These are phyloP conservation scores for Cryptosula pallasiana DNA, from an alignment of 2,888 invertebrate genomes.

Conservation along the genomic window DNA sequence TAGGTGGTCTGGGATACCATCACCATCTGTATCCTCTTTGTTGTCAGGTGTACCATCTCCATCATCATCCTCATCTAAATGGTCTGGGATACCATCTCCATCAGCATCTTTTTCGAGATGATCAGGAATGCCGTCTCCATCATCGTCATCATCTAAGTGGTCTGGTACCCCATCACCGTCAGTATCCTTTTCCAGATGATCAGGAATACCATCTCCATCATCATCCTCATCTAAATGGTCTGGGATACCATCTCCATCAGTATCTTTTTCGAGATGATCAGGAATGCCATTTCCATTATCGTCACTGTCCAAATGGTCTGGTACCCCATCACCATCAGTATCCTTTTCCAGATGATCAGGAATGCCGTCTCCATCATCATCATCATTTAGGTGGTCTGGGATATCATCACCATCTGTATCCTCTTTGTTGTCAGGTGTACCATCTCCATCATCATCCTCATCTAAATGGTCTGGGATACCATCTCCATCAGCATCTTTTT, in stretches of 20 bases:
- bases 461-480: conserved; percentile 33
- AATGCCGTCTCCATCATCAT: conserved; percentile 35
- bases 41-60: conserved; percentile 39
- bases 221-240: conserved; percentile 30
- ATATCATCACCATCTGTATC: conserved; percentile 42
- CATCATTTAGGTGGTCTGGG: conserved; percentile 34
- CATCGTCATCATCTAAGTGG: conserved; percentile 34
- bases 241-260: conserved; percentile 34
- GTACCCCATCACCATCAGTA: conserved; percentile 30
- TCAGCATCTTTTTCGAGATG: conserved; percentile 29
- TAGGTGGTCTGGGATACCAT: conserved; percentile 33
- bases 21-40: conserved; percentile 34
- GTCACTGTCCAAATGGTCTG: conserved; percentile 24
- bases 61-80: conserved; percentile 32
- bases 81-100: conserved; percentile 31
- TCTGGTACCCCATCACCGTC: conserved; percentile 41
- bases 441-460: conserved; percentile 29
- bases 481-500: conserved; percentile 36
- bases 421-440: conserved; percentile 28
- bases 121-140: conserved; percentile 34
- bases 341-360: conserved; percentile 31
- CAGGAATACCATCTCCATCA: conserved; percentile 30
- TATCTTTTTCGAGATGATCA: conserved; percentile 35
- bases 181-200: conserved; percentile 5
- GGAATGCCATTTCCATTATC: conserved; percentile 38